Conservation (phyloP, 2,888 invertebrate species). For the Acleris cristana region DNA sequence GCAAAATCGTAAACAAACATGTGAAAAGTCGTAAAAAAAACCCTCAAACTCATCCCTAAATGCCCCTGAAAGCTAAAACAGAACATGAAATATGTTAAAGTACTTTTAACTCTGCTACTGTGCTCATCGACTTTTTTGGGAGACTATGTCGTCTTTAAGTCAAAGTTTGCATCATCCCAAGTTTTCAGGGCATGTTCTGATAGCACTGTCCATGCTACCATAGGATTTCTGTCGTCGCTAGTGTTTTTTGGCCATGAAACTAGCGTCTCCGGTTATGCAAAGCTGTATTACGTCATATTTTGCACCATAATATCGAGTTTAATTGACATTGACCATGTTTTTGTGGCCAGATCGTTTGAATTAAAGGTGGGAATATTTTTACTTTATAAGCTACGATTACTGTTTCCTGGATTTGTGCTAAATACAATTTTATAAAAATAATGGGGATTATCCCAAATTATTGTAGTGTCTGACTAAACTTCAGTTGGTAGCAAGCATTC, state of each 20-base stretch:
- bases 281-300: conserved; percentile 54
- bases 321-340: conserved; percentile 71
- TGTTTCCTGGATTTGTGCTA: no score
- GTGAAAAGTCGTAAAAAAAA: conserved; percentile 10
- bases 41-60: neutral
- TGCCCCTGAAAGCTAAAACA: conserved; percentile 5
- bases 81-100: conserved; percentile 57
- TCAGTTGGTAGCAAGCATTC: no score
- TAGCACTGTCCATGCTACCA: conserved; percentile 58
- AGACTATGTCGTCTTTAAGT: conserved; percentile 69
- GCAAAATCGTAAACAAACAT: conserved; percentile 30
- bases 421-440: no score
- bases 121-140: conserved; percentile 58
- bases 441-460: no score
- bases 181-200: conserved; percentile 64
- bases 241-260: conserved; percentile 63
- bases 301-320: conserved; percentile 65
- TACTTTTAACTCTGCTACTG: conserved; percentile 54
- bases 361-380: conserved; percentile 58
- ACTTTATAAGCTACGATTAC: no score
- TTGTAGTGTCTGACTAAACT: no score
- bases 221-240: conserved; percentile 64
- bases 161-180: conserved; percentile 60
- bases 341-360: conserved; percentile 68
- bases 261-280: conserved; percentile 46